Evolutionary conservation across 92 coral and sea anemone genomes (phyloP), one percentile per base, ranked within the genome.

Genomic region (Montipora capitata): DNA sequence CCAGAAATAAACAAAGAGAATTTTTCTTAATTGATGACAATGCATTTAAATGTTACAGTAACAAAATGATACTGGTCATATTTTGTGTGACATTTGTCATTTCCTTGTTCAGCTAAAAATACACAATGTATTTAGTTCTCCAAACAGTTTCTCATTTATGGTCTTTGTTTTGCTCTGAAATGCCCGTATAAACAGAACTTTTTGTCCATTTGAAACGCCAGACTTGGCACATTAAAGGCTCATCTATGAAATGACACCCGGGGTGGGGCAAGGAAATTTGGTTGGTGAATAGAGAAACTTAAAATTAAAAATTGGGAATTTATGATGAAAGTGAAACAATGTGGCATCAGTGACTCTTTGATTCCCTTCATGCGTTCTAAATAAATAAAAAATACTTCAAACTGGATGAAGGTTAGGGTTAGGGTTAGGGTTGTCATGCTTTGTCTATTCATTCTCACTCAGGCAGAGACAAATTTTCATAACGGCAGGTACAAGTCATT

Each of bases 221-320:
- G 35, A 27, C 35, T 27, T 27, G 35, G 35, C 1, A 27, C 35
- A 27, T 27, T 27, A 27, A 58, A 27, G 54, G 5, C 69, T 81
- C 41, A 20, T 68, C 86, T 52, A 69, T 57, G 58, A 54, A 61
- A 78, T 40, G 87, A 78, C 71, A 40, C 27, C 87, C 79, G 72
- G 87, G 87, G 87, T 83, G 87, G 79, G 87, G 80, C 87, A 78
- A 12, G 14, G 72, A 14, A 59, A 57, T 72, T 79, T 14, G 79
- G 87, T 83, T 71, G 79, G 1, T 54, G 79, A 83, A 83, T 83
- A 59, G 79, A 72, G 51, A 39, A 83, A 35, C 40, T 16, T 15
- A 43, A 13, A 18, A 43, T 54, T 48, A 68, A 5, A 1, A 39
- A 42, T 9, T 69, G 45, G 87, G 80, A 83, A 83, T 20, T 42